Base-by-base conservation (phyloP, 2,888 invertebrate species). In the Megamerina dolium region DNA sequence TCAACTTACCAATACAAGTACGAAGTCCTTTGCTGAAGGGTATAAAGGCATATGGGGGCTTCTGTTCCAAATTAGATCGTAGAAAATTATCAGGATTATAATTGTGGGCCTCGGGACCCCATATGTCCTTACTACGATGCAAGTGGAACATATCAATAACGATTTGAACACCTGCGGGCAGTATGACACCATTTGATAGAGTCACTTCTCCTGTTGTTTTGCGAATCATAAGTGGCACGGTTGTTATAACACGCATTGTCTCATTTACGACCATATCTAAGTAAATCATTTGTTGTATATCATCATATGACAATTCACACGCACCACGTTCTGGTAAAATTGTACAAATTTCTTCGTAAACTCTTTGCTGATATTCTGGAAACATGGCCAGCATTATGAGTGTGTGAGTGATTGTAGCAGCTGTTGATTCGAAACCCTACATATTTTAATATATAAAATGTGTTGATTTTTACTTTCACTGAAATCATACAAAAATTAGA, bases 81-180 rank as follows among this genome's bases (percentile, higher is more conserved):
- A 70, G 43, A 41, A 71, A 71, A 35, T 70, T 57, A 6, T 70
- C 66, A 1, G 70, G 70, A 57, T 70, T 63, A 19, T 71, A 70
- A 5, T 46, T 52, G 19, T 61, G 57, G 4, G 71, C 67, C 12
- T 66, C 57, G 1, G 52, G 45, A 2, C 72, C 72, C 71, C 71
- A 71, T 41, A 66, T 60, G 14, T 58, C 49, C 18, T 57, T 53
- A 37, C 60, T 58, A 5, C 70, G 63, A 48, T 70, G 70, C 59
- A 70, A 52, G 33, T 65, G 58, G 29, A 63, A 70, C 10, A 69
- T 64, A 39, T 64, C 57, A 3, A 68, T 59, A 3, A 57, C 63
- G 9, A 68, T 59, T 51, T 68, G 66, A 4, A 64, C 40, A 1
- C 68, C 69, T 26, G 58, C 52, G 1, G 69, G 69, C 14, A 68